A percentile compares a stretch with the other conserved stretches of the same genome.
These are phyloP conservation scores for Ibycter americanus DNA, from an alignment of 2,797 vertebrate genomes.

Conservation along the genomic window DNA sequence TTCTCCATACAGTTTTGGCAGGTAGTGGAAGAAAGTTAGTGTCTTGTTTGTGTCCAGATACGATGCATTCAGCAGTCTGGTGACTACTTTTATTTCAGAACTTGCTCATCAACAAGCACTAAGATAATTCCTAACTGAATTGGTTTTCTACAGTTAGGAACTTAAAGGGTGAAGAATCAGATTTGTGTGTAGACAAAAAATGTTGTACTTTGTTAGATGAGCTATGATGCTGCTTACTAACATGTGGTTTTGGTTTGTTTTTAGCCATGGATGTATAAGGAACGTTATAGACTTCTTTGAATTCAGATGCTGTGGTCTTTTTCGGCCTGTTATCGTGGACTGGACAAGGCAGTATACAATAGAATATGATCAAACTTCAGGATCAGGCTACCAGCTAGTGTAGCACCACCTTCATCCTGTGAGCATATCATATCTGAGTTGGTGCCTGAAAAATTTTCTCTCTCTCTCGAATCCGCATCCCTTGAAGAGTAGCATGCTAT, in stretches of 20 bases:
- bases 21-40: not conserved
- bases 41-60: not conserved
- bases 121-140: not conserved
- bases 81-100: not conserved
- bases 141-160: not conserved
- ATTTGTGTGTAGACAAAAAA: not conserved
- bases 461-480: constrained; percentile 76
- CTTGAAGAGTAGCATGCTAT: constrained; percentile 92
- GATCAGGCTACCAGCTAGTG: constrained; percentile 98
- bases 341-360: constrained; percentile 98
- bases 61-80: not conserved
- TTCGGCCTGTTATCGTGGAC: constrained; percentile 93
- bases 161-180: not conserved
- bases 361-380: constrained; percentile 97
- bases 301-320: constrained; percentile 97
- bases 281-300: constrained; percentile 99
- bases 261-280: constrained; percentile 94
- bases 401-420: constrained; percentile 77
- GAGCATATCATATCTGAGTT: constrained; percentile 78
- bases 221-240: not conserved
- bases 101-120: not conserved
- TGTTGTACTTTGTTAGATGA: not conserved
- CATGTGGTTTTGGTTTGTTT: not conserved
- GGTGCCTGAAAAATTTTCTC: constrained; percentile 84
- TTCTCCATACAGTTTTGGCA: not conserved